Percentiles rank a stretch among this genome's conserved stretches.
phyloP scores from a whole-genome alignment of 1,140 invertebrate genomes.

The Cylas formicarius region DNA sequence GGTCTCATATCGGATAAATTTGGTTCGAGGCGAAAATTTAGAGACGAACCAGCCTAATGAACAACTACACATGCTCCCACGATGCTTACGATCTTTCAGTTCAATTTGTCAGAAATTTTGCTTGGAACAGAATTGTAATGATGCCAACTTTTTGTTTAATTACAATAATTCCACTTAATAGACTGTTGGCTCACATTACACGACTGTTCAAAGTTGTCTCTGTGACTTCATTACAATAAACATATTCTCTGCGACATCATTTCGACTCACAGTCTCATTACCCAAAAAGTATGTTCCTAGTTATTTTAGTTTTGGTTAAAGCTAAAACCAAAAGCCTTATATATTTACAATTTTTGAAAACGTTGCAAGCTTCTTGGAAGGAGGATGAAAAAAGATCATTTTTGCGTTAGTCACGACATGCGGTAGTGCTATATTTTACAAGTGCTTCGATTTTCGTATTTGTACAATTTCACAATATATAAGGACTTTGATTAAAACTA shows the following conservation, averaged over 20 bases:
- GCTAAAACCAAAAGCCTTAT: constrained; percentile 20
- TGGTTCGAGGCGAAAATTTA: no score
- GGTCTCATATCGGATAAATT: background rate
- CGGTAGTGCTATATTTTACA: constrained; percentile 15
- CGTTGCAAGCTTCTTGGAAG: background rate
- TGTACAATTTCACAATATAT: constrained; percentile 22
- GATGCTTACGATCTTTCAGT: constrained; percentile 28
- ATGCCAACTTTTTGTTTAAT: background rate
- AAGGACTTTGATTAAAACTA: constrained; percentile 26
- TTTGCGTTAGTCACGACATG: constrained; percentile 7
- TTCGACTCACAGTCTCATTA: no score
- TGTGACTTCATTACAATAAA: constrained; percentile 41
- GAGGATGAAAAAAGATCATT: no score
- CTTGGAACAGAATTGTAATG: constrained; percentile 6
- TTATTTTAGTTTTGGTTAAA: no score
- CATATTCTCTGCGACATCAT: background rate
- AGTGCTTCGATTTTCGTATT: constrained; percentile 13
- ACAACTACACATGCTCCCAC: constrained; percentile 35
- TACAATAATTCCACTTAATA: constrained; percentile 11
- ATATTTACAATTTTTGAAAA: constrained; percentile 7
- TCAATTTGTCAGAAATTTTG: constrained; percentile 11
- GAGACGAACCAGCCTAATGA: constrained; percentile 2
- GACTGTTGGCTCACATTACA: constrained; percentile 5
- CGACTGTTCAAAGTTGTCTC: constrained; percentile 29
- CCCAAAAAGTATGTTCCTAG: no score